These are phyloP conservation scores for Trichopoda pennipes DNA, from an alignment of 2,888 invertebrate species.

Conservation along the genomic window DNA sequence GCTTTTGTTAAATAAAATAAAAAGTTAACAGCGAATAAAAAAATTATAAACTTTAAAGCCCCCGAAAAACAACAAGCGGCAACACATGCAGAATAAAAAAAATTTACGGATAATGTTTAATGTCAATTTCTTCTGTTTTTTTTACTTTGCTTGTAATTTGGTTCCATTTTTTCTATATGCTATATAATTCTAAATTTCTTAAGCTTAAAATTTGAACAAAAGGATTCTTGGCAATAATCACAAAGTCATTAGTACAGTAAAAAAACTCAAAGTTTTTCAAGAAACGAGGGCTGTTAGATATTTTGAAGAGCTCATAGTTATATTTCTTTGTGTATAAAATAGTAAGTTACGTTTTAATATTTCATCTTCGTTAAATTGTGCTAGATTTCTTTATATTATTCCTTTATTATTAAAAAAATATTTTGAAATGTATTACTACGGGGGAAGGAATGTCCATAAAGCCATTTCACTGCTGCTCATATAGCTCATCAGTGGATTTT, in stretches of 20 bases:
- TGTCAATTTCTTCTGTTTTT: constrained; percentile 61
- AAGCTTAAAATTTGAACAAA: constrained; percentile 59
- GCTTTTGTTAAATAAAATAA: constrained; percentile 44
- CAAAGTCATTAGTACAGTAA: constrained; percentile 64
- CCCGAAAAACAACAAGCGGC: constrained; percentile 47
- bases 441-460: no score
- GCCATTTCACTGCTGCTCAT: no score
- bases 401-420: no score
- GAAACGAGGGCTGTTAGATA: constrained; percentile 31
- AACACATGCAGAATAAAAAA: constrained; percentile 18
- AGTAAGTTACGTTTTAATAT: no score
- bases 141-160: constrained; percentile 21
- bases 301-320: not conserved
- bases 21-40: constrained; percentile 3
- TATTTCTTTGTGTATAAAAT: no score
- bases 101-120: constrained; percentile 64
- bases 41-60: constrained; percentile 50
- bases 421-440: no score
- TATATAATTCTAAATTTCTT: constrained; percentile 60
- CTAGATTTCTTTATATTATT: no score
- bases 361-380: no score
- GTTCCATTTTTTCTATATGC: constrained; percentile 15
- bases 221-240: constrained; percentile 67
- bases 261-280: constrained; percentile 19
- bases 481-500: no score